phyloP scores from a whole-genome alignment of 1,140 invertebrate genomes.

The Polyergus mexicanus region DNA sequence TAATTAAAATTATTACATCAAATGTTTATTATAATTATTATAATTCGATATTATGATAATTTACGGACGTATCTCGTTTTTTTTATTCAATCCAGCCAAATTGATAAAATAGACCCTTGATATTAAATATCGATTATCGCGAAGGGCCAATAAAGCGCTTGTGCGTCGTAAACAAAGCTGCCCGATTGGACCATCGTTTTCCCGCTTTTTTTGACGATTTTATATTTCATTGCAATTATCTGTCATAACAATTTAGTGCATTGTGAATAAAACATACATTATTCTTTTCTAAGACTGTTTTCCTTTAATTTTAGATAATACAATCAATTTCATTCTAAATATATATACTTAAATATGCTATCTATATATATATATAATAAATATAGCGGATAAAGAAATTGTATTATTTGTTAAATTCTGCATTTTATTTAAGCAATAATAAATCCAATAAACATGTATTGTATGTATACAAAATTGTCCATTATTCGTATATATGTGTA shows the following conservation, averaged over 20 bases:
- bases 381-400: not conserved
- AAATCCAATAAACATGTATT: constrained; percentile 29
- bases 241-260: not conserved
- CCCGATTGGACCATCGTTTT: constrained; percentile 71
- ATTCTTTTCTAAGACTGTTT: no score
- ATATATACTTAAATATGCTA: not conserved
- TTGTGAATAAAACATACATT: not conserved
- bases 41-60: not conserved
- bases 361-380: not conserved
- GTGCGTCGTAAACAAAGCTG: constrained; percentile 78
- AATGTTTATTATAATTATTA: not conserved
- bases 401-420: constrained; percentile 6
- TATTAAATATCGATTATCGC: constrained; percentile 78
- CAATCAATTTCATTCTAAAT: not conserved
- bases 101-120: constrained; percentile 32
- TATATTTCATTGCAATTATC: not conserved
- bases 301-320: not conserved
- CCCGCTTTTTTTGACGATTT: constrained; percentile 56
- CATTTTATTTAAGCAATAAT: constrained; percentile 34
- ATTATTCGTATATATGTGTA: constrained; percentile 7
- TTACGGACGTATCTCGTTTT: not conserved
- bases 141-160: constrained; percentile 74
- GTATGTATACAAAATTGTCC: constrained; percentile 33
- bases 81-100: constrained; percentile 20
- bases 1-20: not conserved